Evolutionary conservation across 1,140 invertebrate species (phyloP).

Genomic region (Orussus abietinus): DNA sequence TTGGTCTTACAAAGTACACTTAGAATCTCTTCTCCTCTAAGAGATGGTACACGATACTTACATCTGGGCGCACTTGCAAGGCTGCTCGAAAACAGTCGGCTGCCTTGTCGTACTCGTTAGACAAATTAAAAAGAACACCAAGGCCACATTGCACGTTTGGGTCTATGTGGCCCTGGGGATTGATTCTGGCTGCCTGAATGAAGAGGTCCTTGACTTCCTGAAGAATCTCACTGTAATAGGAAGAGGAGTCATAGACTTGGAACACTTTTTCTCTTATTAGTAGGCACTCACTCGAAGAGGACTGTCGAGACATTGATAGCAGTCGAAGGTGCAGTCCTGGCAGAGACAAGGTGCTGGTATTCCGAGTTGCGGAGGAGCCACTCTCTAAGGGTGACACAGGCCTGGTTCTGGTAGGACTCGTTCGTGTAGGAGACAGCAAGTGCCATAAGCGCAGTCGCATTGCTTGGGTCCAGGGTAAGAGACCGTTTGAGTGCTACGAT

Average conservation of each 20-base stretch:
- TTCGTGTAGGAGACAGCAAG: constrained; percentile 95
- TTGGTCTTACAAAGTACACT: too few relatives aligned
- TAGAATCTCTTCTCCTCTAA: too few relatives aligned
- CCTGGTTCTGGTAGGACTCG: constrained; percentile 78
- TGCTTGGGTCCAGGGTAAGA: constrained; percentile 75
- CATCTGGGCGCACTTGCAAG: constrained; percentile 74
- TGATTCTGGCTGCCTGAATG: constrained; percentile 79
- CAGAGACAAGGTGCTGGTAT: constrained; percentile 74
- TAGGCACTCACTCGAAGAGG: constrained; percentile 38
- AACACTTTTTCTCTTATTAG: too few relatives aligned
- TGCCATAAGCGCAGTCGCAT: constrained; percentile 81
- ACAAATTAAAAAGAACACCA: constrained; percentile 93
- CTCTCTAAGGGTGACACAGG: constrained; percentile 66
- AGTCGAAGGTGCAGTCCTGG: too few relatives aligned
- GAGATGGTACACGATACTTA: constrained; percentile 52
- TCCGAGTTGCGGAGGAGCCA: constrained; percentile 86
- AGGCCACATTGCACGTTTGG: constrained; percentile 94
- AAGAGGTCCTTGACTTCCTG: constrained; percentile 76
- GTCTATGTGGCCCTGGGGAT: constrained; percentile 72
- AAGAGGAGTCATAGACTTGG: too few relatives aligned
- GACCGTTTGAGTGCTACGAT: constrained; percentile 87
- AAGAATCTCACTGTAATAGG: constrained; percentile 57
- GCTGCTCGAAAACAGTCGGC: constrained; percentile 94
- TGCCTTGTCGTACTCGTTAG: constrained; percentile 92
- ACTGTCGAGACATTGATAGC: constrained; percentile 44